Evolutionary conservation across 2,797 vertebrate genomes (phyloP).

Genomic region (Ptychobarbus kaznakovi): DNA sequence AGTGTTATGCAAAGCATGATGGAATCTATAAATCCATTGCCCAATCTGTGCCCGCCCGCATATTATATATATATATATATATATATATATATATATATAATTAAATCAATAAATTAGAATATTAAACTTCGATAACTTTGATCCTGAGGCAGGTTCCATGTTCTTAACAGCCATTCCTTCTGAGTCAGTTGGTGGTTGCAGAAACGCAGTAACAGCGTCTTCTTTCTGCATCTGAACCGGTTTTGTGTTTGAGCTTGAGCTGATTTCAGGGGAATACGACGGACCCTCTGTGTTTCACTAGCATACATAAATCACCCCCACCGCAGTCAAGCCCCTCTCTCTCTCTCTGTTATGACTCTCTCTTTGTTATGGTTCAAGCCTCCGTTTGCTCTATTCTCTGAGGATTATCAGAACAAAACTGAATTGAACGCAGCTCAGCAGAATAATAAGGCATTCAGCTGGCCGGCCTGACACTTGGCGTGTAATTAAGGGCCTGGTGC

Average conservation of each 20-base stretch:
- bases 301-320: constrained; percentile 70
- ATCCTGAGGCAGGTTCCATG: background rate
- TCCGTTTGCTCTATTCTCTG: constrained; percentile 72
- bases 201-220: background rate
- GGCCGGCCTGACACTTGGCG: constrained; percentile 86
- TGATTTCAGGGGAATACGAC: constrained; percentile 41
- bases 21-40: background rate
- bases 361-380: constrained; percentile 62
- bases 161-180: background rate
- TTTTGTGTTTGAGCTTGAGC: background rate
- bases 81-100: no score
- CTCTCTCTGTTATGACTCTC: constrained; percentile 61
- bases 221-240: background rate
- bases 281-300: constrained; percentile 64
- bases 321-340: constrained; percentile 47
- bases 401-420: constrained; percentile 83
- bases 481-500: constrained; percentile 96
- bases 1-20: no score
- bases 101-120: background rate
- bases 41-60: no score
- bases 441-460: constrained; percentile 89
- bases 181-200: background rate
- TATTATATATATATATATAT: no score
- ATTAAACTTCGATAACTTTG: background rate
- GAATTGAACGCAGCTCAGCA: constrained; percentile 86